Conservation (phyloP, 2,888 invertebrate species). For the Drosophila siamana region DNA sequence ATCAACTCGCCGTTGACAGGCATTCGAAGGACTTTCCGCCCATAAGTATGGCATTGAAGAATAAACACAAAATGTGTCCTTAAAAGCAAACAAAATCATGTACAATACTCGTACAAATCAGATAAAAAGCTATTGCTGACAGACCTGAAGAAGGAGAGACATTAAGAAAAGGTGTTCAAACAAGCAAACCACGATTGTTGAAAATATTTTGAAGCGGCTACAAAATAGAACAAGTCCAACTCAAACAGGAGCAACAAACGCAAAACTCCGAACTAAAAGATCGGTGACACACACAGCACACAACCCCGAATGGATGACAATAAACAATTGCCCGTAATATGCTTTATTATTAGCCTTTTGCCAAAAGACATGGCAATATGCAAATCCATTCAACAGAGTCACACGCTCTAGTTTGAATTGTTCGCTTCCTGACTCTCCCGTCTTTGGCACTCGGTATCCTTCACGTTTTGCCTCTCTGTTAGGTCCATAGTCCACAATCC, state of each 20-base stretch:
- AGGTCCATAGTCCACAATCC: slow-evolving; percentile 6
- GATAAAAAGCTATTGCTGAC: slow-evolving; percentile 59
- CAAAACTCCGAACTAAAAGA: slow-evolving; percentile 3
- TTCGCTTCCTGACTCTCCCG: slow-evolving; percentile 58
- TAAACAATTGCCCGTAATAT: slow-evolving; percentile 79
- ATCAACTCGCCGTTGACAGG: slow-evolving; percentile 75
- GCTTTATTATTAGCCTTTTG: slow-evolving; percentile 79
- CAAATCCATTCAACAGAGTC: slow-evolving; percentile 79
- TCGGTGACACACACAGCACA: slow-evolving; percentile 45
- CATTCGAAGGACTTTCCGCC: slow-evolving; percentile 58
- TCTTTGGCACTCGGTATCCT: neutral
- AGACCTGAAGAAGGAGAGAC: slow-evolving; percentile 21
- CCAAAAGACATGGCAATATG: slow-evolving; percentile 58
- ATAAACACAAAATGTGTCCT: slow-evolving; percentile 76
- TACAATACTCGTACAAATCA: slow-evolving; percentile 62
- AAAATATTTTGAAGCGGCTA: slow-evolving; percentile 77
- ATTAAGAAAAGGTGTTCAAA: slow-evolving; percentile 76
- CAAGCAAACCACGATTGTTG: slow-evolving; percentile 82
- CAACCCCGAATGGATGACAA: slow-evolving; percentile 40
- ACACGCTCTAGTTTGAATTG: slow-evolving; percentile 81
- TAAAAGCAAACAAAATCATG: slow-evolving; percentile 77
- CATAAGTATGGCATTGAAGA: slow-evolving; percentile 64
- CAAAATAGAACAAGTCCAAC: slow-evolving; percentile 68
- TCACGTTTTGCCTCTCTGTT: neutral
- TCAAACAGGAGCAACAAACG: slow-evolving; percentile 48